Evolutionary conservation across 2,113 vertebrate genomes (phyloP).

Genomic region (Xenopus borealis): DNA sequence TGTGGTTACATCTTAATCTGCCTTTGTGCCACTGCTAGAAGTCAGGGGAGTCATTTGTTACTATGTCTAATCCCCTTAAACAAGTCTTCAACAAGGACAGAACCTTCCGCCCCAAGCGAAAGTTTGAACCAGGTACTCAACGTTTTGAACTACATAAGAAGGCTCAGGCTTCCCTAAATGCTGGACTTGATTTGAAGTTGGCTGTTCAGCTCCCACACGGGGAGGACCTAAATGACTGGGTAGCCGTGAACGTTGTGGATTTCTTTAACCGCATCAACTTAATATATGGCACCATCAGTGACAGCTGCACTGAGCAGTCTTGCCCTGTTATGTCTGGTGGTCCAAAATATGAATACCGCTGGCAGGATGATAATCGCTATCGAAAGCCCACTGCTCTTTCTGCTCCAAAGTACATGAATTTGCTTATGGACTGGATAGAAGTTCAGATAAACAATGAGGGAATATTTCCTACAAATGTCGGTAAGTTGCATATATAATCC

Average conservation of each 20-base stretch:
- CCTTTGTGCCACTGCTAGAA: no score
- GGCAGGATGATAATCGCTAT: constrained; percentile 91
- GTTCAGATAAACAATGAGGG: constrained; percentile 95
- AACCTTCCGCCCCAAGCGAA: constrained; percentile 96
- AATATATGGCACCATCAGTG: constrained; percentile 95
- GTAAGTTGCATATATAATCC: constrained; percentile 64
- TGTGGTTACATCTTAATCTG: no score
- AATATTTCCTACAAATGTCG: constrained; percentile 90
- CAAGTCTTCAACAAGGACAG: constrained; percentile 97
- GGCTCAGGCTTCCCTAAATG: constrained; percentile 91
- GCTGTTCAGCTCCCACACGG: constrained; percentile 86
- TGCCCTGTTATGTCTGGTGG: constrained; percentile 94
- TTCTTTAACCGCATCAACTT: constrained; percentile 99
- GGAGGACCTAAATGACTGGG: constrained; percentile 93
- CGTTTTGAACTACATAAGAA: constrained; percentile 96
- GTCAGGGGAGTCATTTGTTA: neutral
- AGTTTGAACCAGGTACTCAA: constrained; percentile 94
- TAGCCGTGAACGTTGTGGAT: constrained; percentile 95
- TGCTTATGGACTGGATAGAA: constrained; percentile 98
- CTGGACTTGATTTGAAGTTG: constrained; percentile 87
- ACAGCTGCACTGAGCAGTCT: constrained; percentile 86
- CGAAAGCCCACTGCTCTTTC: constrained; percentile 86
- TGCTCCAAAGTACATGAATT: constrained; percentile 91
- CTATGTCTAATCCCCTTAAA: constrained; percentile 87
- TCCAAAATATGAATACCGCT: constrained; percentile 93